A percentile compares a stretch with the other conserved stretches of the same genome.
Conservation (phyloP, 1,140 invertebrate species). For the Aphelinus atriplicis region DNA sequence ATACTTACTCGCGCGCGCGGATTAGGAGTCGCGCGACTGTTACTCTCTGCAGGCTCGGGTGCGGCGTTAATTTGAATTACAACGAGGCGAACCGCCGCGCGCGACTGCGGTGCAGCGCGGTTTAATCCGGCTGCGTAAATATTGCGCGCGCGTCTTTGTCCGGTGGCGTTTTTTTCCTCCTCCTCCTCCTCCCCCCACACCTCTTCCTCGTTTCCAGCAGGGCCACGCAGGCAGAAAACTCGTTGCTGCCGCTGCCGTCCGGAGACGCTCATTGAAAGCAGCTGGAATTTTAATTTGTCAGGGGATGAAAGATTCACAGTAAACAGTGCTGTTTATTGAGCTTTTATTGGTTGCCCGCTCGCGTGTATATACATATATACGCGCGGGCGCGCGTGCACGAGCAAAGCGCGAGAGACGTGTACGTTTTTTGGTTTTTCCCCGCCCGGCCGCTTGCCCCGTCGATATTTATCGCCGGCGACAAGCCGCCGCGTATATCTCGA, state of each 20-base stretch:
- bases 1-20: not conserved
- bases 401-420: too few relatives aligned
- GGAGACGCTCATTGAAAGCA: conserved; percentile 5
- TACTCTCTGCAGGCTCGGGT: not conserved
- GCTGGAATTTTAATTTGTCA: conserved; percentile 41
- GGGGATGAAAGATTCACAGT: conserved; percentile 38
- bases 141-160: not conserved
- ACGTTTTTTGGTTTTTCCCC: too few relatives aligned
- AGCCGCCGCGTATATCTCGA: conserved; percentile 7
- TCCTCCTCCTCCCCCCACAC: not conserved
- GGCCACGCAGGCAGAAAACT: not conserved
- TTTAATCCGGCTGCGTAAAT: conserved; percentile 32
- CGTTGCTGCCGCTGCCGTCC: too few relatives aligned
- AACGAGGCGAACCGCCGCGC: conserved; percentile 30
- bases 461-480: conserved; percentile 32
- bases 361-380: too few relatives aligned
- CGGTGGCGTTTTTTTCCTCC: not conserved
- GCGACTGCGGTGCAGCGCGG: not conserved
- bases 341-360: conserved; percentile 41
- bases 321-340: conserved; percentile 45
- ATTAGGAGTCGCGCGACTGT: conserved; percentile 34
- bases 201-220: not conserved
- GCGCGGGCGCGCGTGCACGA: too few relatives aligned
- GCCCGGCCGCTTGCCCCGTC: not conserved
- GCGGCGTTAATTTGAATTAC: conserved; percentile 40